These are phyloP conservation scores for Ochropleura leucogaster DNA, from an alignment of 2,888 invertebrate genomes.

Conservation along the genomic window DNA sequence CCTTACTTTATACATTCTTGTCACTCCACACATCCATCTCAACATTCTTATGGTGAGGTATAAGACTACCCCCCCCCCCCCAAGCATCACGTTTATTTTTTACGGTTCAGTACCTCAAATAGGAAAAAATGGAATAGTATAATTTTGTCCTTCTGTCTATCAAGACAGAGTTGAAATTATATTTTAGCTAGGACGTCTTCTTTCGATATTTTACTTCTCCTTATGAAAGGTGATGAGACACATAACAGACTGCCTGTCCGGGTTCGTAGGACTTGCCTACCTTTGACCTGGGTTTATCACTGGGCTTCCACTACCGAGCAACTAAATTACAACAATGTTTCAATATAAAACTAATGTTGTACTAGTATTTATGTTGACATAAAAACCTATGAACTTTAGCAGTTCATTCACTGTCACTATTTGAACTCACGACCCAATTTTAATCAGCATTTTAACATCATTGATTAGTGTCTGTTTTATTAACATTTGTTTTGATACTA, in stretches of 20 bases:
- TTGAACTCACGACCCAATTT: conserved; percentile 14
- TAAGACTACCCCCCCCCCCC: no score
- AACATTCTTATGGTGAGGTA: no score
- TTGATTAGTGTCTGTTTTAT: background rate
- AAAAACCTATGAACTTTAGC: conserved; percentile 13
- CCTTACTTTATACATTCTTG: no score
- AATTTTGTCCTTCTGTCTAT: no score
- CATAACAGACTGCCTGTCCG: background rate
- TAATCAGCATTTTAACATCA: conserved; percentile 3
- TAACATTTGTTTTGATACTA: conserved; percentile 4
- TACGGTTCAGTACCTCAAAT: no score
- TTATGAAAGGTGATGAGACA: background rate
- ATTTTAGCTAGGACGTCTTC: no score
- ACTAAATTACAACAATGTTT: background rate
- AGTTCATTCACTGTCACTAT: conserved; percentile 7
- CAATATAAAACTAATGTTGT: background rate
- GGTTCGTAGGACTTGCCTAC: background rate
- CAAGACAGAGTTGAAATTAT: no score
- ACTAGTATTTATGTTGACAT: background rate
- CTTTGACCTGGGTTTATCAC: background rate
- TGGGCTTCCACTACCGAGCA: background rate
- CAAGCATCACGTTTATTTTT: no score
- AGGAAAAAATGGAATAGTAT: no score
- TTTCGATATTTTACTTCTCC: no score
- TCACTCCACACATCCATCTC: no score